Evolutionary conservation across 2,113 vertebrate species (phyloP), one percentile per base, ranked within the genome.

Genomic region (Corythornis cristatus): DNA sequence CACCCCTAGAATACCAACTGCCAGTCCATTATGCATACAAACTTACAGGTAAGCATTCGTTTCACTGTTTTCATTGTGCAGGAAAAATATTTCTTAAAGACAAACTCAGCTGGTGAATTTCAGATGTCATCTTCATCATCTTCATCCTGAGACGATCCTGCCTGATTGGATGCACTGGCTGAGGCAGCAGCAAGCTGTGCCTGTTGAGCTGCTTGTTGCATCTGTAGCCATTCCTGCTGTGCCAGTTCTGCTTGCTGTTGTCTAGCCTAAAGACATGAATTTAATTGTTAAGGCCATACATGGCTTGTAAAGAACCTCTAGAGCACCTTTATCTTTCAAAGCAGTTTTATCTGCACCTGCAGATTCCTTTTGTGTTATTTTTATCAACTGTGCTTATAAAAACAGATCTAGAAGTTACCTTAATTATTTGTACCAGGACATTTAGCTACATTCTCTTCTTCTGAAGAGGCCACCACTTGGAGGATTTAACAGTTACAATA

Each of bases 161-260:
- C 98, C 95, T 99, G 99, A 88, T 99, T 99, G 93, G 98, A 98
- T 42, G 98, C 98, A 71, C 98, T 99, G 96, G 99, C 98, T 57
- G 99, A 99, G 51, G 99, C 99, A 16, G 99, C 99, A 48, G 98
- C 99, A 92, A 99, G 98, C 97, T 99, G 99, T 28, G 99, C 99
- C 97, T 99, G 99, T 67, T 99, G 99, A 64, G 99, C 99, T 2
- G 99, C 99, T 96, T 99, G 99, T 93, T 99, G 99, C 99, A 99
- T 99, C 97, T 99, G 99, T 97, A 99, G 97, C 99, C 99, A 99
- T 86, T 99, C 99, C 97, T 99, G 99, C 95, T 99, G 99, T 43
- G 99, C 99, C 37, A 99, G 97, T 96, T 99, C 99, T 40, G 99
- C 99, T 98, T 99, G 99, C 91, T 99, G 99, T 96, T 99, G 99